Evolutionary conservation across 2,113 vertebrate genomes (phyloP), one percentile per base, ranked within the genome.

Genomic region (Noturus placidus): DNA sequence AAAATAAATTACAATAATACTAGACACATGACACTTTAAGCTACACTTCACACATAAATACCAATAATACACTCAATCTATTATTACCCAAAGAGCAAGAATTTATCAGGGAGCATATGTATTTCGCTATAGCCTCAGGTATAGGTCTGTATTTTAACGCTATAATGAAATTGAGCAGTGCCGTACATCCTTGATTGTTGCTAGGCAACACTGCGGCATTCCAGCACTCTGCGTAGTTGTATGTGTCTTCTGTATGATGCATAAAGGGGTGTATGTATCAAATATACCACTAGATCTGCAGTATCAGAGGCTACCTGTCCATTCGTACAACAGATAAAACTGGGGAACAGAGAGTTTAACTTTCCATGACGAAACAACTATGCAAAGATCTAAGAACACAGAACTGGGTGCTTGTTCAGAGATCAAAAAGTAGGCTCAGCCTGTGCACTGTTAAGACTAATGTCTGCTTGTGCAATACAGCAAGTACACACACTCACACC

Each of bases 151-250:
- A 61, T 67, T 72, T 46, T 92, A 87, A 93, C 90, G 94, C 93
- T 93, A 94, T 94, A 91, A 91, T 92, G 86, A 92, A 92, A 92
- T 86, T 67, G 17, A n/a, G 84, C 77, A 74, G 22, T 72, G 67
- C 83, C 57, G 56, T 78, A 56, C 88, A 84, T 63, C 54, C 91
- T 89, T 33, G 89, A 86, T 91, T 89, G 94, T 96, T 94, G 94
- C 95, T 92, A 95, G 92, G 95, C 93, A 95, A 95, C 93, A 52
- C 88, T 80, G 91, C 88, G 78, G 84, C 93, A 94, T 94, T 92
- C 91, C 90, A 84, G 89, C 67, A 91, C 87, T 91, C 90, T 82
- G 86, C 86, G 83, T 72, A 30, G 63, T 65, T 90, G 91, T 92
- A 80, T 67, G 46, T 10, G 8, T 70, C 83, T 38, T 72, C 63